Percentiles rank a stretch among this genome's conserved stretches.
Conservation (phyloP, 2,113 vertebrate genomes). For the Noturus placidus region DNA sequence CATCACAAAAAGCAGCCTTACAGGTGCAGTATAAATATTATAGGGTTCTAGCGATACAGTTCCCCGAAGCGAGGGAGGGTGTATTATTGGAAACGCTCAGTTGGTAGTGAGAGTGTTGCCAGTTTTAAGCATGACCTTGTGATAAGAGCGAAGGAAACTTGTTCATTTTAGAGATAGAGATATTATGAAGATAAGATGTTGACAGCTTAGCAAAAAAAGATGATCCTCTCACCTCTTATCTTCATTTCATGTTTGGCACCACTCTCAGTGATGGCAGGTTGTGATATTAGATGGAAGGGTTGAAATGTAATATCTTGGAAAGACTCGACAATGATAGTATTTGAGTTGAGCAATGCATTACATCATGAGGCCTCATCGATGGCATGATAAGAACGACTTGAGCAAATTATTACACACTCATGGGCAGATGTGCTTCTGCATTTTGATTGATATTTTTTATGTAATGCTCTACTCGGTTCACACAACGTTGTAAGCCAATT, state of each 20-base stretch:
- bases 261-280: not conserved
- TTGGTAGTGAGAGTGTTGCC: not conserved
- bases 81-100: not conserved
- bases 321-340: too few species aligned
- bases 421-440: not conserved
- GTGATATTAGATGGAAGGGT: constrained; percentile 4
- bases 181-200: constrained; percentile 20
- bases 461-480: not conserved
- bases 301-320: not conserved
- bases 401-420: not conserved
- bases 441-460: too few species aligned
- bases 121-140: constrained; percentile 35
- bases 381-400: not conserved
- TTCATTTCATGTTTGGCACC: not conserved
- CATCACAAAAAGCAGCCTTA: not conserved
- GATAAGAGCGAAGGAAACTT: constrained; percentile 16
- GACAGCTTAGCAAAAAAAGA: constrained; percentile 12
- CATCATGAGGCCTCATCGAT: not conserved
- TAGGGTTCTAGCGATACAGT: not conserved
- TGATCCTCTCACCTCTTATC: constrained; percentile 22
- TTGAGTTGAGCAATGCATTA: not conserved
- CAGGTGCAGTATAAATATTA: constrained; percentile 10
- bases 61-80: not conserved
- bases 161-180: constrained; percentile 30
- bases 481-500: not conserved